Percentiles rank a stretch among this genome's conserved stretches.
These are phyloP conservation scores for Silurus lanzhouensis DNA, from an alignment of 2,797 vertebrate genomes.

Conservation along the genomic window DNA sequence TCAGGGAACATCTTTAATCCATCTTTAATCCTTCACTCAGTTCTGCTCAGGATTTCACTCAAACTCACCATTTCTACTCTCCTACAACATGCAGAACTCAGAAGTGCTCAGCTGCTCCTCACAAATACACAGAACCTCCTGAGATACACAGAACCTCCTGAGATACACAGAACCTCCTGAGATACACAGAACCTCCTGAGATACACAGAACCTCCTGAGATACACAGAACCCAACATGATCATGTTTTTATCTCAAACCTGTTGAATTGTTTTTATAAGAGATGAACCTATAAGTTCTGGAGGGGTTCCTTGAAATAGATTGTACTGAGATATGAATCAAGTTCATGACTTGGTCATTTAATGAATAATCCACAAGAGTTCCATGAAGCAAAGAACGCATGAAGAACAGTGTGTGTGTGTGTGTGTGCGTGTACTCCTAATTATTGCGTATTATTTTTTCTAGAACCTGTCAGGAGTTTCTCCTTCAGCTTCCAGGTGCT, in stretches of 20 bases:
- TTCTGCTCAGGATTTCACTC: not conserved
- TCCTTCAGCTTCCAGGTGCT: not conserved
- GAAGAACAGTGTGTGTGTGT: not conserved
- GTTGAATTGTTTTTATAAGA: no score
- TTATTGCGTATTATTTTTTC: not conserved
- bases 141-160: no score
- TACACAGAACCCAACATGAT: no score
- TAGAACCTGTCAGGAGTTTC: not conserved
- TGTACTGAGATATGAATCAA: no score
- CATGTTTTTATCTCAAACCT: no score
- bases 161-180: no score
- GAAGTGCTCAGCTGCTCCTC: not conserved
- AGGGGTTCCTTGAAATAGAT: no score
- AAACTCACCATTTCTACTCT: not conserved
- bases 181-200: no score
- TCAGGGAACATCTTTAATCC: not conserved
- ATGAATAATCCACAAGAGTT: no score
- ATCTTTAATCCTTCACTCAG: not conserved
- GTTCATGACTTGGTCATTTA: no score
- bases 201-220: no score
- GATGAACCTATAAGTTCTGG: no score
- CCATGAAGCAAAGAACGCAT: not conserved
- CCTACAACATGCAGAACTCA: not conserved
- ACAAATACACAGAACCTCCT: not conserved
- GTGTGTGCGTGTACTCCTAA: not conserved